These are phyloP conservation scores for Stylophora pistillata DNA, from an alignment of 64 coral and sea anemone species.

Conservation along the genomic window DNA sequence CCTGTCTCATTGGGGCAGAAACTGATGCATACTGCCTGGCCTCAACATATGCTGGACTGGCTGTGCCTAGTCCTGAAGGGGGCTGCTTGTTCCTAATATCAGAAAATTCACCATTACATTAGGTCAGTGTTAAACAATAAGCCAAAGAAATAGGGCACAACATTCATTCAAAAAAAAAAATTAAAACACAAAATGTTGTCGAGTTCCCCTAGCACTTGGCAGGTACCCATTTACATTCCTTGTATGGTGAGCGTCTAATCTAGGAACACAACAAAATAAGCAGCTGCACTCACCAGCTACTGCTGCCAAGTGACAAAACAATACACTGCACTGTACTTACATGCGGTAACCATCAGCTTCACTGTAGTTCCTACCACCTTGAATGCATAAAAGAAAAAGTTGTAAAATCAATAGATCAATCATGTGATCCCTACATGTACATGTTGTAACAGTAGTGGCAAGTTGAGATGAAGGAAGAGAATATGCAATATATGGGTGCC, in stretches of 20 bases:
- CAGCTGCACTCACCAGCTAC: not conserved
- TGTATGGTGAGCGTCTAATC: too few species aligned
- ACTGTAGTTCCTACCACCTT: not conserved
- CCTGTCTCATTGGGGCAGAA: constrained; percentile 11
- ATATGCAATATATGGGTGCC: too few species aligned
- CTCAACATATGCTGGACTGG: constrained; percentile 32
- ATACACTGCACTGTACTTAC: not conserved
- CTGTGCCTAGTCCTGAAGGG: constrained; percentile 15
- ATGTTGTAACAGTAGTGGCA: too few species aligned
- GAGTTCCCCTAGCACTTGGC: too few species aligned
- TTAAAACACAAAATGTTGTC: too few species aligned
- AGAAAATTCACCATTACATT: not conserved
- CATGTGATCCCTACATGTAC: too few species aligned
- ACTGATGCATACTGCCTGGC: constrained; percentile 36
- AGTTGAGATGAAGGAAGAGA: too few species aligned
- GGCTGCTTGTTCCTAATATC: constrained; percentile 17
- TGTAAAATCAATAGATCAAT: not conserved
- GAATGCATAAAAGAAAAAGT: not conserved
- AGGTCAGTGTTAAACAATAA: not conserved
- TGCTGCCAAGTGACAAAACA: not conserved
- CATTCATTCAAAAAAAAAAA: too few species aligned
- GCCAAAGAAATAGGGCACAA: too few species aligned
- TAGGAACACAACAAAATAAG: too few species aligned
- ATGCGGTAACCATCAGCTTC: constrained; percentile 43
- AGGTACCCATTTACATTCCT: too few species aligned